Base-by-base conservation (phyloP, 1,140 invertebrate genomes). In the Prorops nasuta region DNA sequence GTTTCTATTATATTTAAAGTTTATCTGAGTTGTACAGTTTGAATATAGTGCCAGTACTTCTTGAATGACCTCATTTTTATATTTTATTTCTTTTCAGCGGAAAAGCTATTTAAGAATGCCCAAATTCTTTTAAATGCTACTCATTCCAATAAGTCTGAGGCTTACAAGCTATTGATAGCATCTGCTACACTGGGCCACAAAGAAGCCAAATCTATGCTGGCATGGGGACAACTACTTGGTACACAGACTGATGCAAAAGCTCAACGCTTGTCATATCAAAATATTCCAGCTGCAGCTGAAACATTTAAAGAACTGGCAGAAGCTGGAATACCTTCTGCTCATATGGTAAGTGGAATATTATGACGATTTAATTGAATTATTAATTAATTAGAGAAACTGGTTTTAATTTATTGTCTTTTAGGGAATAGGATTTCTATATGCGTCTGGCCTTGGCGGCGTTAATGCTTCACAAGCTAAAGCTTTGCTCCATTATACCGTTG, bases 401-500 rank as follows among this genome's bases (percentile, higher is more conserved):
- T 44, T 44, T 3, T 35, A 35, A 35, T 14, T 34, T 51, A 45
- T 51, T 58, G 49, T 41, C 66, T 71, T 77, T 22, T 66, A 94
- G 92, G 93, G 86, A 54, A 76, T 96, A 59, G 93, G 89, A 16
- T 94, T 96, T 71, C 77, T 98, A 38, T 89, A 96, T 76, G 90
- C 93, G 16, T 87, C 88, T 44, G 96, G 96, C 7, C 81, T 96
- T 12, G 79, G 77, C 24, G 80, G 82, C 6, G 85, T 92, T 1
- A 89, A 92, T 64, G 88, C 92, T 1, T 95, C 90, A 55, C 92
- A 96, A 74, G 85, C 90, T 0, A 86, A 88, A 72, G 92, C 96
- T 3, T 70, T 98, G 10, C 81, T 98, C 0, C 92, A 98, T 78
- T 95, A 96, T 66, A 94, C 91, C 6, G 84, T 96, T 67, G 90